A percentile compares a stretch with the other conserved stretches of the same genome.
These are phyloP conservation scores for Eclectus roratus DNA, from an alignment of 2,113 vertebrate genomes.

Conservation along the genomic window DNA sequence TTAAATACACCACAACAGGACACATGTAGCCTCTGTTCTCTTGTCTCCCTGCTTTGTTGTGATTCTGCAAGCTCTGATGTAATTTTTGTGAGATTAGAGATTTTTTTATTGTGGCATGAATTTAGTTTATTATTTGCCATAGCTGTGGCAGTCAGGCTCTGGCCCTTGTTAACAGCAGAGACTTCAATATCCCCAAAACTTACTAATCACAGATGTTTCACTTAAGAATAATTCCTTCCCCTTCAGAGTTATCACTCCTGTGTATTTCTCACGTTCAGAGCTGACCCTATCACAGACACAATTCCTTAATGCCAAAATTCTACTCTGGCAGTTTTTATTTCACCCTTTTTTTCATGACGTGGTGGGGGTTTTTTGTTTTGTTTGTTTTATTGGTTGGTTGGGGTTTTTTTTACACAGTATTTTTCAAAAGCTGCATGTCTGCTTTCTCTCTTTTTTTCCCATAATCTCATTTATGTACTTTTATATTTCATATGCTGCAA, in stretches of 20 bases:
- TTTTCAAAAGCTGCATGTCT: neutral
- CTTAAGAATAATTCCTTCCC: neutral
- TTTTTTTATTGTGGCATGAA: neutral
- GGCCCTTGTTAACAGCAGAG: neutral
- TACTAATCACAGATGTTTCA: neutral
- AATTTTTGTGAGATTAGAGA: neutral
- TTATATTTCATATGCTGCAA: neutral
- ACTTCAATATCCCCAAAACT: neutral
- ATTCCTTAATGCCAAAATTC: neutral
- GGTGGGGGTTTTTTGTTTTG: neutral
- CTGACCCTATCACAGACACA: neutral
- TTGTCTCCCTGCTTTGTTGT: neutral
- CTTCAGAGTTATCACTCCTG: neutral
- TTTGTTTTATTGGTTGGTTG: too few species aligned
- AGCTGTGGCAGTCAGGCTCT: neutral
- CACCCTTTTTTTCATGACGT: neutral
- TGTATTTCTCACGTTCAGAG: neutral
- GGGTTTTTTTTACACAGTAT: accelerated
- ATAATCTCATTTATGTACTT: neutral
- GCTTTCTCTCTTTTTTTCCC: neutral
- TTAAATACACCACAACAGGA: neutral
- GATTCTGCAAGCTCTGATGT: neutral
- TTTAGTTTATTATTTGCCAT: neutral
- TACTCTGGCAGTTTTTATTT: neutral
- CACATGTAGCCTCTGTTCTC: accelerated